Base-by-base conservation (phyloP, 2,888 invertebrate species). In the Zhengitettix transpicula region DNA sequence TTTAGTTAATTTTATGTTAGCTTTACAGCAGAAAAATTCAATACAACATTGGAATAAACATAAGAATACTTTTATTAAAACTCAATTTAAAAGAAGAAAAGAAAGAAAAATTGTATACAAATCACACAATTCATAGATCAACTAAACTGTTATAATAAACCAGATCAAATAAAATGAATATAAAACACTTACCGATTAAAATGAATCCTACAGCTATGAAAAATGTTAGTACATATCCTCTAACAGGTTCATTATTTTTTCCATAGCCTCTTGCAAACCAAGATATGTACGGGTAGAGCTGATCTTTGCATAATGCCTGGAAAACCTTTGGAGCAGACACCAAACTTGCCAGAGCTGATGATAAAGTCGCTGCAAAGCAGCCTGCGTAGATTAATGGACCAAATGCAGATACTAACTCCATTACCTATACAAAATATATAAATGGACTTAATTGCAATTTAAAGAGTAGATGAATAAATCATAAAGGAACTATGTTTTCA, bases 321-420 rank as follows among this genome's bases (percentile, higher is more conserved):
- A 91, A 90, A 0, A 90, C 89, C 79, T 91, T 91, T 0, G 98
- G 98, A 0, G 97, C 98, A 0, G 95, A 93, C 0, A 98, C 96
- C 57, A 99, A 78, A 64, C 94, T 93, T 0, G 97, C 97, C 58
- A 98, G 77, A 0, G 98, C 98, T 0, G 97, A 97, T 0, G 96
- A 96, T 15, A 99, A 75, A 0, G 98, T 95, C 0, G 98, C 97
- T 0, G 97, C 96, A 74, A 97, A 96, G 69, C 97, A 96, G 0
- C 97, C 97, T 41, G 94, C 95, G 72, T 93, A 92, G 67, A 98
- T 95, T 57, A 98, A 77, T 0, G 96, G 96, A 0, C 95, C 93
- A 69, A 89, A 89, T 10, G 79, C 85, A 0, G 90, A 86, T 14
- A 90, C 87, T 61, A 91, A 71, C 62, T 89, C 86, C 67, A 91